Conservation (phyloP, 1,140 invertebrate species). For the Seison nebaliae region DNA sequence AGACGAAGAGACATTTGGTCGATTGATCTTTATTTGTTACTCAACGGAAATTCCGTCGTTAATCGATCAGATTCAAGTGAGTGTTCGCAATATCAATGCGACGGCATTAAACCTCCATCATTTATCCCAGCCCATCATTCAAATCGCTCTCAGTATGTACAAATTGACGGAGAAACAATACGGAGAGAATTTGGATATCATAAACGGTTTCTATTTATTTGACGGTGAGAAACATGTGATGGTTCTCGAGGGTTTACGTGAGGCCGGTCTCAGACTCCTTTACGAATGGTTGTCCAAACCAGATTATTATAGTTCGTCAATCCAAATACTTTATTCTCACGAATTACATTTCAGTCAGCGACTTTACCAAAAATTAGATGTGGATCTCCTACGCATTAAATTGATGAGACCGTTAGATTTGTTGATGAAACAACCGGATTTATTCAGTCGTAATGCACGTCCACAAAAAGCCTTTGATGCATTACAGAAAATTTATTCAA, state of each 20-base stretch:
- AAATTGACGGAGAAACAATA: no score
- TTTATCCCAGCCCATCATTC: no score
- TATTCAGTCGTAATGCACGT: slow-evolving; percentile 26
- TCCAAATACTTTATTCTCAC: slow-evolving; percentile 23
- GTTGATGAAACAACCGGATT: slow-evolving; percentile 22
- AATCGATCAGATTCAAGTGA: no score
- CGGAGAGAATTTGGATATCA: slow-evolving; percentile 21
- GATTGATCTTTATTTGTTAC: no score
- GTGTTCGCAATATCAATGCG: no score
- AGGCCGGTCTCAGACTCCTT: slow-evolving; percentile 17
- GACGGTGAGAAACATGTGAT: slow-evolving; percentile 23
- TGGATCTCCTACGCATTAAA: slow-evolving; percentile 23
- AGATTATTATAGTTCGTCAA: slow-evolving; percentile 17
- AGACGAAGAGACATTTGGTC: no score
- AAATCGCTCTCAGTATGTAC: no score
- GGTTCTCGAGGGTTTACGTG: slow-evolving; percentile 23
- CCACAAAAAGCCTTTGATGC: slow-evolving; percentile 23
- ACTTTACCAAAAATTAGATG: slow-evolving; percentile 24
- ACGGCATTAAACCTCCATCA: no score
- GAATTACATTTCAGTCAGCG: slow-evolving; percentile 21
- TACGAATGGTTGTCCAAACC: slow-evolving; percentile 17
- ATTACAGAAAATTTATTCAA: no score
- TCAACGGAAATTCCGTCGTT: no score
- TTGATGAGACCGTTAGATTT: slow-evolving; percentile 22
- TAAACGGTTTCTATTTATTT: slow-evolving; percentile 26